phyloP scores from a whole-genome alignment of 2,888 invertebrate genomes.

The Shargacucullia verbasci region DNA sequence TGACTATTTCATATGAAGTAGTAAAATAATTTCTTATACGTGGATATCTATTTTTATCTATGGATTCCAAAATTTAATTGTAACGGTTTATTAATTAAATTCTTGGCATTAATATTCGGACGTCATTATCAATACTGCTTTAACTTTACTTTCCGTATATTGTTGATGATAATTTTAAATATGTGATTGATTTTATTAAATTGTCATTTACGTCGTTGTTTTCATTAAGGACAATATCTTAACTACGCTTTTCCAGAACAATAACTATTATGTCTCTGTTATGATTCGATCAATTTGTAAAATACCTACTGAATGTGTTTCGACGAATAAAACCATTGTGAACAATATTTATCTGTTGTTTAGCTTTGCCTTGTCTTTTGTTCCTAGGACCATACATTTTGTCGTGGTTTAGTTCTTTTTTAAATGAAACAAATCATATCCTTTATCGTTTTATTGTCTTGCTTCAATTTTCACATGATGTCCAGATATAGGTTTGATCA shows the following conservation, averaged over 20 bases:
- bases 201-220: conserved; percentile 10
- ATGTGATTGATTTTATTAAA: background rate
- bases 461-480: conserved; percentile 40
- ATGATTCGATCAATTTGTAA: conserved; percentile 48
- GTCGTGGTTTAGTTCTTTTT: too few relatives aligned
- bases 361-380: background rate
- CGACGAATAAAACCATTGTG: conserved; percentile 57
- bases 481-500: conserved; percentile 44
- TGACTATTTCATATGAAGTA: too few relatives aligned
- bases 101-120: background rate
- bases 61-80: too few relatives aligned
- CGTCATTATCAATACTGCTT: too few relatives aligned
- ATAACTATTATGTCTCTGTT: conserved; percentile 42
- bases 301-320: conserved; percentile 59
- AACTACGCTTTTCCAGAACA: conserved; percentile 43
- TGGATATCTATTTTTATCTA: too few relatives aligned
- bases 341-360: conserved; percentile 20
- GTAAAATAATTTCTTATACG: too few relatives aligned
- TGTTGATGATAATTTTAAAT: too few relatives aligned
- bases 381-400: too few relatives aligned
- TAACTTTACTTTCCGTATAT: too few relatives aligned
- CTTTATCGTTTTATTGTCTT: conserved; percentile 8
- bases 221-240: conserved; percentile 37
- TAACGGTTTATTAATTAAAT: too few relatives aligned
- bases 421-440: too few relatives aligned